phyloP scores from a whole-genome alignment of 2,888 invertebrate species.

The Apocheima hispidaria region DNA sequence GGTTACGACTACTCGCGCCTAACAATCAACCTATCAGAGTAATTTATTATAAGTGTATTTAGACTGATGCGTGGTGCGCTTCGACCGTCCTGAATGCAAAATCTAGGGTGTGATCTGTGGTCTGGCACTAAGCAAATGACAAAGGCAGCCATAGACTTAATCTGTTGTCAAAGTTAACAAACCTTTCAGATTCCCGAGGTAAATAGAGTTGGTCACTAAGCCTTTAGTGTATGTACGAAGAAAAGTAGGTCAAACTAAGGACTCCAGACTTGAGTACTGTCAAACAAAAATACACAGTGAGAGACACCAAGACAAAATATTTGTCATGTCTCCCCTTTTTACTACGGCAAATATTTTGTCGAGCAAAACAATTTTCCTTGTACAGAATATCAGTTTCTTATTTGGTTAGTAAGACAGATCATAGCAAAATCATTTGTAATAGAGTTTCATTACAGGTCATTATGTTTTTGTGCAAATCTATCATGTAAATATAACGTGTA shows the following conservation, averaged over 20 bases:
- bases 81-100: too few species aligned
- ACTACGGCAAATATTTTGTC: constrained; percentile 13
- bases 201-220: too few species aligned
- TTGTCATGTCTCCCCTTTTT: constrained; percentile 9
- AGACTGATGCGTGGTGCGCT: too few species aligned
- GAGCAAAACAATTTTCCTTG: constrained; percentile 8
- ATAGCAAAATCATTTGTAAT: constrained; percentile 25
- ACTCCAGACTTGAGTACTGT: neutral
- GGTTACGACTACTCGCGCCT: too few species aligned
- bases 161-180: too few species aligned
- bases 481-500: constrained; percentile 18
- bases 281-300: neutral
- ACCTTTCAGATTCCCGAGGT: too few species aligned
- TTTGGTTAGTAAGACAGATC: constrained; percentile 42
- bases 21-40: too few species aligned
- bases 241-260: neutral
- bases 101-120: too few species aligned
- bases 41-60: too few species aligned
- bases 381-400: constrained; percentile 13
- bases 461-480: constrained; percentile 42
- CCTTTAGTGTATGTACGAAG: neutral
- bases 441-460: constrained; percentile 31
- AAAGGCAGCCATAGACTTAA: too few species aligned
- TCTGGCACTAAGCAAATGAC: too few species aligned
- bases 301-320: constrained; percentile 14